These are phyloP conservation scores for Tenthredo mesomela DNA, from an alignment of 2,888 invertebrate species.

Conservation along the genomic window DNA sequence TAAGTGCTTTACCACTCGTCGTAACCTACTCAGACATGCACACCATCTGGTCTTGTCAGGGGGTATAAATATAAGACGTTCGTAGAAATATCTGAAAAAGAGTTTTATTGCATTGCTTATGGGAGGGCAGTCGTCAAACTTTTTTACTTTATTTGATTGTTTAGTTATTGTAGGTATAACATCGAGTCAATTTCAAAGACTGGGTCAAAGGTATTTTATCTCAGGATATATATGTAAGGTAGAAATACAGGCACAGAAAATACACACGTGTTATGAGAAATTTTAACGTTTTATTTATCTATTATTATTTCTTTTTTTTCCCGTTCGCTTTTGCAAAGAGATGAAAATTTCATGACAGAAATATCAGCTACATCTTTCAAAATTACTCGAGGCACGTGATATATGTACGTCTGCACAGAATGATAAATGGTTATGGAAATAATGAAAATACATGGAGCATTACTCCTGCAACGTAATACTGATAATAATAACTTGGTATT, in stretches of 20 bases:
- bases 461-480: neutral
- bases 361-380: neutral
- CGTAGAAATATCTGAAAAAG: neutral
- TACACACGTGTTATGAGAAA: neutral
- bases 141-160: neutral
- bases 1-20: neutral
- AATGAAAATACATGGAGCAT: slow-evolving; percentile 29
- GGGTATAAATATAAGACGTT: neutral
- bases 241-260: neutral
- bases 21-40: slow-evolving; percentile 32
- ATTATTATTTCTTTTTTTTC: neutral
- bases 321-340: neutral
- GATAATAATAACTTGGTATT: slow-evolving; percentile 18
- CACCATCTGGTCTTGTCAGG: neutral
- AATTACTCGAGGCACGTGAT: slow-evolving; percentile 9
- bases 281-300: neutral
- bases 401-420: neutral
- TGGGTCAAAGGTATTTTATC: neutral
- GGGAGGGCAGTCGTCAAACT: neutral
- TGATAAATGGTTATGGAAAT: slow-evolving; percentile 22
- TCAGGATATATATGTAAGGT: neutral
- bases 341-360: neutral
- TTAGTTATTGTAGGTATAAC: too few species aligned
- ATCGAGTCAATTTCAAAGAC: neutral
- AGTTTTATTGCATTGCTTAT: slow-evolving; percentile 26